phyloP scores from a whole-genome alignment of 2,797 vertebrate genomes.

The Streptopelia turtur region DNA sequence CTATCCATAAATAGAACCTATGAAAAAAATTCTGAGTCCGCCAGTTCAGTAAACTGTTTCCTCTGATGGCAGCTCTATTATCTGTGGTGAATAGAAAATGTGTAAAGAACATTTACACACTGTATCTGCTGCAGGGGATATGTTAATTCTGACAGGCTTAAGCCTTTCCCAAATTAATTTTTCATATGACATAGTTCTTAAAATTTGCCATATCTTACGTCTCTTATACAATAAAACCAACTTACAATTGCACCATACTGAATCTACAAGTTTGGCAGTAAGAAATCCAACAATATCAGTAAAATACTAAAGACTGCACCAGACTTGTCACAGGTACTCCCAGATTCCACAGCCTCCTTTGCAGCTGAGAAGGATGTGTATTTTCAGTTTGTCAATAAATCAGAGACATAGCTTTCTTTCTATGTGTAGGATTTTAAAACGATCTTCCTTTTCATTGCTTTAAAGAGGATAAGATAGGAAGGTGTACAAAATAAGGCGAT shows the following conservation, averaged over 20 bases:
- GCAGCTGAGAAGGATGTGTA: not conserved
- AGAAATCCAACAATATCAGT: not conserved
- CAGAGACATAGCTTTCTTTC: not conserved
- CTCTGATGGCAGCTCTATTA: not conserved
- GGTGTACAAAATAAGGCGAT: not conserved
- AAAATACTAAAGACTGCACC: not conserved
- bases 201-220: not conserved
- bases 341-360: not conserved
- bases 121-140: not conserved
- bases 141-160: not conserved
- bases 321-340: not conserved
- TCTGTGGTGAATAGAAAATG: not conserved
- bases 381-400: not conserved
- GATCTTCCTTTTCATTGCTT: not conserved
- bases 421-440: not conserved
- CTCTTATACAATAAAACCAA: not conserved
- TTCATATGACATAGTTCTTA: not conserved
- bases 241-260: not conserved
- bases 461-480: not conserved
- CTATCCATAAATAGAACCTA: not conserved
- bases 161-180: not conserved
- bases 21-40: not conserved
- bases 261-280: not conserved
- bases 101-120: not conserved
- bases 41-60: not conserved